Evolutionary conservation across 2,113 vertebrate species (phyloP).

Genomic region (Bungarus multicinctus): DNA sequence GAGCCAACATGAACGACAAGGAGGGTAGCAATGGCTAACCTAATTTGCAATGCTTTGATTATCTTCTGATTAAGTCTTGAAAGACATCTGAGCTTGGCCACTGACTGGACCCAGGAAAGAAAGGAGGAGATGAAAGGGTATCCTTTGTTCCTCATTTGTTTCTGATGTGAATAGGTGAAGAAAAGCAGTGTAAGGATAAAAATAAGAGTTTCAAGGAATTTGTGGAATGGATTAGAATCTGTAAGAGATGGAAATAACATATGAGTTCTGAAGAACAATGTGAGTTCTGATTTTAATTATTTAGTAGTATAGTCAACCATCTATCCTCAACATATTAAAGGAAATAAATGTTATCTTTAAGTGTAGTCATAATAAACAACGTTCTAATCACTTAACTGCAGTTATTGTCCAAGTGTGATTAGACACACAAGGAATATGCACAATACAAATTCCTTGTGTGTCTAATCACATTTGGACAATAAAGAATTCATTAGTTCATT

Average conservation of each 20-base stretch:
- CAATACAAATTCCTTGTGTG: no score
- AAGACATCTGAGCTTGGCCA: slow-evolving; percentile 6
- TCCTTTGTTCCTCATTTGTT: slow-evolving; percentile 23
- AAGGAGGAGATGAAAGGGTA: not conserved
- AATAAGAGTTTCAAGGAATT: not conserved
- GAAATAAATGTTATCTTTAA: not conserved
- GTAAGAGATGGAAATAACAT: not conserved
- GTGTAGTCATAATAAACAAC: not conserved
- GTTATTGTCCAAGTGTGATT: not conserved
- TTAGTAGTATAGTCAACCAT: not conserved
- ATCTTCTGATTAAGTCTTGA: slow-evolving; percentile 24
- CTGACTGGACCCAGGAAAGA: not conserved
- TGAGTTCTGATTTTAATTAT: not conserved
- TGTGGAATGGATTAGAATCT: not conserved
- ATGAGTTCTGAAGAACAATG: not conserved
- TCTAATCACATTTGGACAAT: no score
- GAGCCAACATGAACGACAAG: slow-evolving; percentile 28
- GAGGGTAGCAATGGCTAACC: slow-evolving; percentile 41
- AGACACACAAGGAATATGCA: no score
- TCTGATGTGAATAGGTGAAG: slow-evolving; percentile 41
- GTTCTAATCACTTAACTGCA: not conserved
- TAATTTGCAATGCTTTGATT: slow-evolving; percentile 47
- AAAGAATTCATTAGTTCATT: no score
- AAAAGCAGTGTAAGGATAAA: slow-evolving; percentile 30
- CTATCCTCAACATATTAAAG: not conserved